These are phyloP conservation scores for Aldrovandia affinis DNA, from an alignment of 2,797 vertebrate genomes.

Conservation along the genomic window DNA sequence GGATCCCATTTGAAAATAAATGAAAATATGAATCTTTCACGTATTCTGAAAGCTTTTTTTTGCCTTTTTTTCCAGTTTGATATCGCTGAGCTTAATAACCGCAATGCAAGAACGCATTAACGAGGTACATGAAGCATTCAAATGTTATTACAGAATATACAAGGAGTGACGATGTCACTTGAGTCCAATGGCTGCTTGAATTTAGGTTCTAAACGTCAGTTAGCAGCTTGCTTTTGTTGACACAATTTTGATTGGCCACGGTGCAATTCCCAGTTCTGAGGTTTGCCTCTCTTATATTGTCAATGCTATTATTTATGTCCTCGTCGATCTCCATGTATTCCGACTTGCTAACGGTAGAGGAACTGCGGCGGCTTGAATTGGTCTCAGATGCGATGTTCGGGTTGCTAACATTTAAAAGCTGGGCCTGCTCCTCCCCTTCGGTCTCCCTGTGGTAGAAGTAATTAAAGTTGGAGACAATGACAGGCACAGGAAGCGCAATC, in stretches of 20 bases:
- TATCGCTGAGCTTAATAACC: constrained; percentile 78
- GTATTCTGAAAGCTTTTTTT: constrained; percentile 75
- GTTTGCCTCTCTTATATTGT: constrained; percentile 98
- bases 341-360: constrained; percentile 96
- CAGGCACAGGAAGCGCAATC: constrained; percentile 98
- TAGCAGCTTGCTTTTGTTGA: constrained; percentile 98
- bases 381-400: constrained; percentile 96
- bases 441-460: constrained; percentile 99
- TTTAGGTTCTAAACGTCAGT: constrained; percentile 88
- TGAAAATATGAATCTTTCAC: constrained; percentile 80
- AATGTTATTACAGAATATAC: constrained; percentile 81
- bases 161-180: constrained; percentile 72
- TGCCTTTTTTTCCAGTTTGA: constrained; percentile 60
- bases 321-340: constrained; percentile 99
- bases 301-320: constrained; percentile 98
- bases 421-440: constrained; percentile 98
- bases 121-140: constrained; percentile 86
- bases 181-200: constrained; percentile 56
- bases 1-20: constrained; percentile 78
- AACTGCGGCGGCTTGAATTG: constrained; percentile 95
- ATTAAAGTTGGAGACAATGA: constrained; percentile 99
- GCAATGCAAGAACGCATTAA: constrained; percentile 88
- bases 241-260: constrained; percentile 94
- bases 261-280: constrained; percentile 99
- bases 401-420: constrained; percentile 94